These are phyloP conservation scores for Lagopus muta DNA, from an alignment of 2,113 vertebrate species.

Conservation along the genomic window DNA sequence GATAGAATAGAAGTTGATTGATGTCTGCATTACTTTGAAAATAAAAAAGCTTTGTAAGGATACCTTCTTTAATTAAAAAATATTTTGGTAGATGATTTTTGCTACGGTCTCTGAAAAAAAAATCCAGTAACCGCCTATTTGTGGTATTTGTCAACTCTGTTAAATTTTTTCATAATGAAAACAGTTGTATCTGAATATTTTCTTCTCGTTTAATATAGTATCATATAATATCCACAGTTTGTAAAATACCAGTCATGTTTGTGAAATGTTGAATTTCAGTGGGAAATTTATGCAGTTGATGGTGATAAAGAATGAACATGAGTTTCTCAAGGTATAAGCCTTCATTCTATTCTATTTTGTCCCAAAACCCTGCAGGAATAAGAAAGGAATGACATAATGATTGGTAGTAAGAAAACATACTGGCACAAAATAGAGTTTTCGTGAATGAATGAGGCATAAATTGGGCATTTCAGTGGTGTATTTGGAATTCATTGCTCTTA, in stretches of 20 bases:
- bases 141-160: background rate
- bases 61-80: background rate
- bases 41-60: background rate
- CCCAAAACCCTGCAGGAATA: background rate
- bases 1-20: background rate
- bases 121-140: background rate
- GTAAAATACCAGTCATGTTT: background rate
- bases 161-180: background rate
- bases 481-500: background rate
- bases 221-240: background rate
- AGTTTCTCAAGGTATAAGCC: background rate
- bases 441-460: fast-evolving
- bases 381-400: background rate
- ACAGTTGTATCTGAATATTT: background rate
- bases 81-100: background rate
- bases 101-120: background rate
- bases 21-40: background rate
- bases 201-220: background rate
- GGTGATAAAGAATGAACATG: background rate
- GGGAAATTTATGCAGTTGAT: background rate
- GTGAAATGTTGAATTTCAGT: background rate
- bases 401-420: background rate
- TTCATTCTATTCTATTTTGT: background rate
- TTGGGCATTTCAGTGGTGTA: background rate
- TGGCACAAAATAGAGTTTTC: background rate